A percentile compares a stretch with the other conserved stretches of the same genome.
Conservation (phyloP, 2,797 vertebrate genomes). For the Hybognathus amarus region DNA sequence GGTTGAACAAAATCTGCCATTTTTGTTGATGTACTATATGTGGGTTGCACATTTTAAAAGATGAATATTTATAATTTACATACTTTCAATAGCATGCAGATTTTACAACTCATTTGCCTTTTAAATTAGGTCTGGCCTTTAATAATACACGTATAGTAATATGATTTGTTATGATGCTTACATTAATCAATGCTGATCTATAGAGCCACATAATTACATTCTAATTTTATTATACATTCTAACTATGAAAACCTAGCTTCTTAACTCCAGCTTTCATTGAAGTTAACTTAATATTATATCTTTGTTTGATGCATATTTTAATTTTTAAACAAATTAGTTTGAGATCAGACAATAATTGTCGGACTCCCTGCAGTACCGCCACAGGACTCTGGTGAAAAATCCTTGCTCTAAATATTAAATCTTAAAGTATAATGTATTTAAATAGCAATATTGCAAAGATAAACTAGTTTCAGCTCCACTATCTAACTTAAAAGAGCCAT, state of each 20-base stretch:
- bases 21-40: conserved; percentile 24
- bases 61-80: conserved; percentile 19
- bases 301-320: background rate
- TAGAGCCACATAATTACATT: background rate
- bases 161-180: background rate
- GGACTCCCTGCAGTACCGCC: background rate
- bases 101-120: background rate
- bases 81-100: background rate
- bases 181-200: background rate
- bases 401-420: conserved; percentile 8
- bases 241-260: background rate
- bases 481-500: background rate
- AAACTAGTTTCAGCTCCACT: background rate
- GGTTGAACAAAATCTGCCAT: conserved; percentile 26
- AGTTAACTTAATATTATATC: background rate
- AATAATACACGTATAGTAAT: background rate
- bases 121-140: background rate
- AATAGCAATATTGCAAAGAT: background rate
- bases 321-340: conserved; percentile 5
- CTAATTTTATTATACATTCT: background rate
- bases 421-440: conserved; percentile 18
- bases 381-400: background rate
- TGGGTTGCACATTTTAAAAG: conserved; percentile 17
- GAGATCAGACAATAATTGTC: background rate
- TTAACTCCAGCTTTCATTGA: background rate